phyloP scores from a whole-genome alignment of 2,888 invertebrate species.

The Athetis lepigone region DNA sequence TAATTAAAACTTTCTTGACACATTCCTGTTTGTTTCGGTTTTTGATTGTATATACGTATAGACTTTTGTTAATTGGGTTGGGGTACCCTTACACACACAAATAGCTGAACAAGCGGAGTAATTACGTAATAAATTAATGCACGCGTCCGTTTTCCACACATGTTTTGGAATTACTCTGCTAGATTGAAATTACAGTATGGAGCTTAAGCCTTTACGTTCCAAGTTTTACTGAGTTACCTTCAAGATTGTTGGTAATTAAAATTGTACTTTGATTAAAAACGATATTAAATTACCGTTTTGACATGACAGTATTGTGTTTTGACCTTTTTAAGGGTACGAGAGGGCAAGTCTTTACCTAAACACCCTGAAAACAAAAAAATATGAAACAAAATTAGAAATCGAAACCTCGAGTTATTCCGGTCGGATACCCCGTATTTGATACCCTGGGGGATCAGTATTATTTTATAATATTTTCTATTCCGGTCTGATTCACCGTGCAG shows the following conservation, averaged over 20 bases:
- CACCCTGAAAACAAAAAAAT: too few relatives aligned
- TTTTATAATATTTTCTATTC: too few relatives aligned
- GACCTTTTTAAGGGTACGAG: too few relatives aligned
- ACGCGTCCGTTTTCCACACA: background rate
- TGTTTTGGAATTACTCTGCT: background rate
- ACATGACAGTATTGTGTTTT: too few relatives aligned
- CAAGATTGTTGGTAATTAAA: background rate
- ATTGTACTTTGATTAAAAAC: background rate
- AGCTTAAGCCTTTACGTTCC: background rate
- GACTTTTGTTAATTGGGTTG: slow-evolving; percentile 13
- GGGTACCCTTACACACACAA: background rate
- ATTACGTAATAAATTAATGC: slow-evolving; percentile 5
- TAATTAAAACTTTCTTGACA: slow-evolving; percentile 34
- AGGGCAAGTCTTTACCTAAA: too few relatives aligned
- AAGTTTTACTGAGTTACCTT: background rate
- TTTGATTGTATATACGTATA: slow-evolving; percentile 9
- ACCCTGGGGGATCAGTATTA: too few relatives aligned
- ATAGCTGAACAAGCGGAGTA: slow-evolving; percentile 1
- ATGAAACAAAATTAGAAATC: too few relatives aligned
- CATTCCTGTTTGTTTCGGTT: slow-evolving; percentile 18
- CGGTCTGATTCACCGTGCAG: too few relatives aligned
- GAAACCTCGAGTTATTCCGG: too few relatives aligned
- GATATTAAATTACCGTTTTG: too few relatives aligned
- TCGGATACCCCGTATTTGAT: too few relatives aligned
- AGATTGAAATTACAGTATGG: background rate